A percentile compares a stretch with the other conserved stretches of the same genome.
These are phyloP conservation scores for Flabesymbios commensalis DNA, from an alignment of 2,888 invertebrate genomes.

Conservation along the genomic window DNA sequence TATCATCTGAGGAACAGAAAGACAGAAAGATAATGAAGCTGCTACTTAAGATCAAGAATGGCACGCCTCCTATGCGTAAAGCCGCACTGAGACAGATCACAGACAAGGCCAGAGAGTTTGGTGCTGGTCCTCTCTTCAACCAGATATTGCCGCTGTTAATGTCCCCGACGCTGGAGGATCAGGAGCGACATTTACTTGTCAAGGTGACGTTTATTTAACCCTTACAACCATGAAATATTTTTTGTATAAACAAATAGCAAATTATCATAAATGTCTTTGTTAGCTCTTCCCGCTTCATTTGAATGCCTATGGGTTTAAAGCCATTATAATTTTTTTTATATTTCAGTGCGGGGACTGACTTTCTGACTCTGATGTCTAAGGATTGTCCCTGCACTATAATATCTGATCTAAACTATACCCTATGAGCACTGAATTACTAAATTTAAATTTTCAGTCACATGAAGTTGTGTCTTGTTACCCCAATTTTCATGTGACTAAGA, in stretches of 20 bases:
- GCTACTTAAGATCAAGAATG: conserved; percentile 97
- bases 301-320: neutral
- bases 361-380: too few relatives aligned
- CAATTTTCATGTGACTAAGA: too few relatives aligned
- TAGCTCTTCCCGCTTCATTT: too few relatives aligned
- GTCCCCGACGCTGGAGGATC: conserved; percentile 99
- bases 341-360: too few relatives aligned
- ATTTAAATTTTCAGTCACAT: too few relatives aligned
- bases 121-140: conserved; percentile 97
- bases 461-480: too few relatives aligned
- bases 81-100: conserved; percentile 94
- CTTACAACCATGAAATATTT: too few relatives aligned
- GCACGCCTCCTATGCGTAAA: conserved; percentile 90
- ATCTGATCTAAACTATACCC: too few relatives aligned
- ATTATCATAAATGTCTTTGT: too few relatives aligned
- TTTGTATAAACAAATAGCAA: too few relatives aligned
- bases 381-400: too few relatives aligned
- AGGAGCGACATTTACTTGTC: conserved; percentile 96
- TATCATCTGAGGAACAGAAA: conserved; percentile 95
- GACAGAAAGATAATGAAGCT: conserved; percentile 99
- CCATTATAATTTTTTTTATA: neutral
- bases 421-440: too few relatives aligned
- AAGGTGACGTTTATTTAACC: conserved; percentile 71
- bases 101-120: conserved; percentile 97
- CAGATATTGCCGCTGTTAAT: conserved; percentile 98